Evolutionary conservation across 2,113 vertebrate species (phyloP), one percentile per base, ranked within the genome.

Genomic region (Tretioscincus oriximinensis): DNA sequence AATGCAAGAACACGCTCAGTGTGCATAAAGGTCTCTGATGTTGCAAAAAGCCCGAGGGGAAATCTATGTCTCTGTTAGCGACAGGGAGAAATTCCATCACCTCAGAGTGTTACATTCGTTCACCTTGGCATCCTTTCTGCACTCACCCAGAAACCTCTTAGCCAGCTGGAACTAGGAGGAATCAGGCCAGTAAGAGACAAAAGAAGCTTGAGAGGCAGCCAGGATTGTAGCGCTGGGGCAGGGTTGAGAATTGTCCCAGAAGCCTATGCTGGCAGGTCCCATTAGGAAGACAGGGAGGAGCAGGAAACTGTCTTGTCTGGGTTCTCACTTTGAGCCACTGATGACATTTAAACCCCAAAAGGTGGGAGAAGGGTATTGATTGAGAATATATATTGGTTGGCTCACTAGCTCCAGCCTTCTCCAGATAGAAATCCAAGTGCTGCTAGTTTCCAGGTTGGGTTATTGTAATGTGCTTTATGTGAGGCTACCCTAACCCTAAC

Each of bases 11-110:
- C 14, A 47, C n/a, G 18, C 49, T n/a, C 22, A 14, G 11, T 76
- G 5, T 26, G 24, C 51, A 45, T 54, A 75, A 28, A 81, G 26
- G 20, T 69, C 51, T 54, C 31, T 20, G 73, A 28, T 47, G 22
- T 41, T 76, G 73, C 29, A 70, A 49, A 75, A 63, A 28, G 31
- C 54, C 9, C 51, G 61, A 54, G 28, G 54, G 74, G n/a, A 26
- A 31, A 69, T 26, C 14, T 16, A 4, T 14, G n/a, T 74, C 70
- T 61, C 47, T 67, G 16, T 66, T 45, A 58, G 49, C 51, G 66
- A 73, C 24, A 4, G 61, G 3, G 69, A 73, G 68, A 76, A 77
- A 83, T 77, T 73, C 68, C 69, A 68, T 21, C 76, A 47, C 24
- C 22, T 35, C 65, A 61, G 9, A 31, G 35, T 60, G 65, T 16